phyloP scores from a whole-genome alignment of 2,113 vertebrate genomes.

The Capra hircus region DNA sequence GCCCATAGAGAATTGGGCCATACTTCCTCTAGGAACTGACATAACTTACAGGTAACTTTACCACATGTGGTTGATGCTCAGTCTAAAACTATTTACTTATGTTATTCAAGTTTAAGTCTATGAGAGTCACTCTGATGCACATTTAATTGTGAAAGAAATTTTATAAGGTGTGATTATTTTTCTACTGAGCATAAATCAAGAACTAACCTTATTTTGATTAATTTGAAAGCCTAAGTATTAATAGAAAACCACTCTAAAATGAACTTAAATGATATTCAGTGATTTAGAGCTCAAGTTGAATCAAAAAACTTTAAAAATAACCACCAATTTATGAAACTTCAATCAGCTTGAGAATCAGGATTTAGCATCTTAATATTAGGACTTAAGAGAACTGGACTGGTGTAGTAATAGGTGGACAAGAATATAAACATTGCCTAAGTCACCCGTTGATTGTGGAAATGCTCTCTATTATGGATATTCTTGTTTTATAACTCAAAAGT shows the following conservation, averaged over 20 bases:
- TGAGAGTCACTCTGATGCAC: background rate
- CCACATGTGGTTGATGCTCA: background rate
- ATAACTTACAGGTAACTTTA: background rate
- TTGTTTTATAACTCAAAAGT: background rate
- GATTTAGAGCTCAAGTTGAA: background rate
- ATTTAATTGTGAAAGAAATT: slow-evolving; percentile 23
- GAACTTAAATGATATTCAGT: background rate
- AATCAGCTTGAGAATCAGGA: background rate
- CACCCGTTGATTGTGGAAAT: background rate
- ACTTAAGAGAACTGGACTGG: background rate
- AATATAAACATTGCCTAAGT: background rate
- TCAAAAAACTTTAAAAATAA: background rate
- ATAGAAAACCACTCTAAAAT: background rate
- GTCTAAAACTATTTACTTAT: background rate
- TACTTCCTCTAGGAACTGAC: background rate
- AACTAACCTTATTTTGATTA: background rate
- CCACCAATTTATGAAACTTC: background rate
- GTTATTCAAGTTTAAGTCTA: background rate
- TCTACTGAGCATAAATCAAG: background rate
- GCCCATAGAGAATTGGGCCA: background rate
- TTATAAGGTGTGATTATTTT: background rate
- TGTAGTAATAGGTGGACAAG: background rate
- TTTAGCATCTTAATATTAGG: background rate
- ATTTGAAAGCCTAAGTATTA: background rate
- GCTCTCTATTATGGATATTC: background rate